Evolutionary conservation across 2,888 invertebrate genomes (phyloP).

Genomic region (Tiphia femorata): DNA sequence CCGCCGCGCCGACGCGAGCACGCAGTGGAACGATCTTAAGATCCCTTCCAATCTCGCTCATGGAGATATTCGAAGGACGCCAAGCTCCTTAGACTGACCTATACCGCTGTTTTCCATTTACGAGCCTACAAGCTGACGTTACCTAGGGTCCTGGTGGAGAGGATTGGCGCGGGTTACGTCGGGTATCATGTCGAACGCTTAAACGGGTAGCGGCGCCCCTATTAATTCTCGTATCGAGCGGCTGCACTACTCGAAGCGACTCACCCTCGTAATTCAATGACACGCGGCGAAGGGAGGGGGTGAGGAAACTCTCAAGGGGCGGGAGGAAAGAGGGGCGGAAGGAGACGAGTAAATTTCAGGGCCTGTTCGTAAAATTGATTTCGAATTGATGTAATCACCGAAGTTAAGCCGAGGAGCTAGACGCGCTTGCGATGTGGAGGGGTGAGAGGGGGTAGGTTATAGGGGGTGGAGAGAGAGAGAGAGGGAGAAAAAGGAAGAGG

Average conservation of each 20-base stretch:
- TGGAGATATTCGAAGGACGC: no score
- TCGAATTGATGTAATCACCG: slow-evolving; percentile 47
- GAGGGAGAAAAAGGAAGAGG: neutral
- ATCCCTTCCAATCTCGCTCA: no score
- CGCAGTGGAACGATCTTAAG: no score
- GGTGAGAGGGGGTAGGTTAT: slow-evolving; percentile 13
- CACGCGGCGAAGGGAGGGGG: slow-evolving; percentile 30
- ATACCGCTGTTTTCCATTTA: slow-evolving; percentile 30
- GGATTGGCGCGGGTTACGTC: no score
- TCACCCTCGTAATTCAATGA: slow-evolving; percentile 51
- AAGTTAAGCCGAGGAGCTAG: slow-evolving; percentile 34
- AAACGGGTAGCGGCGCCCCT: slow-evolving; percentile 45
- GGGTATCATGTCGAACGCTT: slow-evolving; percentile 46
- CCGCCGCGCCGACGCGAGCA: no score
- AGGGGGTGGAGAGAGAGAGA: neutral
- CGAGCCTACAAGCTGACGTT: no score
- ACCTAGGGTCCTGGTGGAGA: no score
- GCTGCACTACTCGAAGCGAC: slow-evolving; percentile 47
- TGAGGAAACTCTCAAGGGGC: no score
- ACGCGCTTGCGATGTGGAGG: no score
- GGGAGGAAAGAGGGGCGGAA: no score
- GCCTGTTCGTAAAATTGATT: slow-evolving; percentile 55
- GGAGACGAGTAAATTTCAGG: no score
- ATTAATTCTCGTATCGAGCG: slow-evolving; percentile 51
- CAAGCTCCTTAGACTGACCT: no score